phyloP scores from a whole-genome alignment of 2,797 vertebrate species.

The Austrolebias charrua region DNA sequence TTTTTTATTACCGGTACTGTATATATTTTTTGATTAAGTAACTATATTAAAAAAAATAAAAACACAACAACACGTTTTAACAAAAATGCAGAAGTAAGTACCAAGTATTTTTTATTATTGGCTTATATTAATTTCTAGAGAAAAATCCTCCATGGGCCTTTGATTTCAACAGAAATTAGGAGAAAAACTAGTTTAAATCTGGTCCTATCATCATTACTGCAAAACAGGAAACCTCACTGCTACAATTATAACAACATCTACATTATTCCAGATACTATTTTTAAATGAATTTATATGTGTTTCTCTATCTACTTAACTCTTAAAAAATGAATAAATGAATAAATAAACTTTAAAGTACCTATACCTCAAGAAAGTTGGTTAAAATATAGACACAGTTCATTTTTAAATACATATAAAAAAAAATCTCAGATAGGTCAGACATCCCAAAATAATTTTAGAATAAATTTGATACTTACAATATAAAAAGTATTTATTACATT shows the following conservation, averaged over 20 bases:
- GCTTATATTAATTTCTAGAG: slow-evolving; percentile 33
- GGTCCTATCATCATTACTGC: slow-evolving; percentile 35
- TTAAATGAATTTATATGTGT: neutral
- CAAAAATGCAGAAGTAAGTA: slow-evolving; percentile 9
- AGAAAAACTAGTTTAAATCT: slow-evolving; percentile 13
- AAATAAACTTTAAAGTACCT: no score
- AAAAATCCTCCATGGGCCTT: slow-evolving; percentile 25
- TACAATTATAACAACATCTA: neutral
- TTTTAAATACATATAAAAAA: no score
- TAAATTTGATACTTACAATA: no score
- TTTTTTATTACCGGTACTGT: no score
- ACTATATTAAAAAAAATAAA: slow-evolving; percentile 11
- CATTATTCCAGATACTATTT: no score
- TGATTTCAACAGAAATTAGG: slow-evolving; percentile 57
- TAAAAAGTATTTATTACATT: no score
- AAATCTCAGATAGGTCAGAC: no score
- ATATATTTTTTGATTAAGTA: slow-evolving; percentile 13
- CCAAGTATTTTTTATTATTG: slow-evolving; percentile 29
- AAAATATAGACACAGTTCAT: no score
- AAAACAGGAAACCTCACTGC: slow-evolving; percentile 28
- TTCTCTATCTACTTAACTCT: neutral
- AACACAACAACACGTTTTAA: neutral
- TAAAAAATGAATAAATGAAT: no score
- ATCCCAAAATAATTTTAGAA: no score
- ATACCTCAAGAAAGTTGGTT: no score